A percentile compares a stretch with the other conserved stretches of the same genome.
Evolutionary conservation across 2,888 invertebrate genomes (phyloP).

Genomic region (Eupithecia inturbata): DNA sequence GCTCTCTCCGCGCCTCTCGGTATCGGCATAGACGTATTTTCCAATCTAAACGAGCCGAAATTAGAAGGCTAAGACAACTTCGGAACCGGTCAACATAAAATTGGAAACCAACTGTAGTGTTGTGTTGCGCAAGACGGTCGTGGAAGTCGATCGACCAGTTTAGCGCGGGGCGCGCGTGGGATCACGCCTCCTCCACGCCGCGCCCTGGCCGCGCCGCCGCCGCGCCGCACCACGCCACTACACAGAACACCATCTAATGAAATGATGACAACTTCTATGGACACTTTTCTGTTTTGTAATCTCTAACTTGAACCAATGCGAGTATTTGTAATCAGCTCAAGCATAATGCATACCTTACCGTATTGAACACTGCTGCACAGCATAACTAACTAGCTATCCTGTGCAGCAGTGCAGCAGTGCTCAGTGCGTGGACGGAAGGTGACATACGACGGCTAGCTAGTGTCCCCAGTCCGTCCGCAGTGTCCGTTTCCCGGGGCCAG

Average conservation of each 20-base stretch:
- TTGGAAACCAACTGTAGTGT: slow-evolving; percentile 83
- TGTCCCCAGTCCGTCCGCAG: slow-evolving; percentile 34
- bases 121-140: slow-evolving; percentile 75
- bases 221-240: background rate
- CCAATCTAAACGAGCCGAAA: slow-evolving; percentile 83
- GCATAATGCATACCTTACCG: background rate
- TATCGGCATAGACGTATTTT: slow-evolving; percentile 72
- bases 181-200: slow-evolving; percentile 57
- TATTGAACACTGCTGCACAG: no score
- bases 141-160: slow-evolving; percentile 75
- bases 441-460: slow-evolving; percentile 2
- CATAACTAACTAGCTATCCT: no score
- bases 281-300: background rate
- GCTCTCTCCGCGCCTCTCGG: slow-evolving; percentile 36
- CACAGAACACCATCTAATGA: background rate
- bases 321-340: background rate
- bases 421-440: no score
- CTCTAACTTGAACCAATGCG: background rate
- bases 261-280: background rate
- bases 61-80: slow-evolving; percentile 83
- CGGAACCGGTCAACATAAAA: slow-evolving; percentile 84
- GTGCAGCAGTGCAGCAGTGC: no score
- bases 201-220: background rate
- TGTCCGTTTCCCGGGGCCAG: background rate
- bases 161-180: slow-evolving; percentile 76